phyloP scores from a whole-genome alignment of 2,797 vertebrate genomes.

The Ficedula albicollis region DNA sequence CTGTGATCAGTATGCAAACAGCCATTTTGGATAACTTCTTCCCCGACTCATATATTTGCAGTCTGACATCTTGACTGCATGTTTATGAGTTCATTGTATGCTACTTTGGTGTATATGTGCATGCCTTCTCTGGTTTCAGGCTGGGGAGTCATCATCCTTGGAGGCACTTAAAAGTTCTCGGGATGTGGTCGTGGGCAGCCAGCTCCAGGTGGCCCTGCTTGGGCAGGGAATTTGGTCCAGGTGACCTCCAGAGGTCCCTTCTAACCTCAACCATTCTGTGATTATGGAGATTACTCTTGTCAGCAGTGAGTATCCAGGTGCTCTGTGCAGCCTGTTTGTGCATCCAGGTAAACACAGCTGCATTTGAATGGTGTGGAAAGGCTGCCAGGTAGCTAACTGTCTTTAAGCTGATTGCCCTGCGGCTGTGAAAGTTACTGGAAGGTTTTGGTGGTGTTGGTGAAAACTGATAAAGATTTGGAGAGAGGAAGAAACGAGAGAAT shows the following conservation, averaged over 20 bases:
- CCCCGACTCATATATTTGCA: rapidly evolving
- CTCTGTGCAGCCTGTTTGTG: not conserved
- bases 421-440: not conserved
- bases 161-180: not conserved
- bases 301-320: not conserved
- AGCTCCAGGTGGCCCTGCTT: not conserved
- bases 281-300: not conserved
- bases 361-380: not conserved
- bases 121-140: not conserved
- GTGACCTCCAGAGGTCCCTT: not conserved
- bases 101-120: not conserved
- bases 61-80: not conserved
- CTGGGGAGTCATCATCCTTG: not conserved
- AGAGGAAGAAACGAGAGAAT: not conserved
- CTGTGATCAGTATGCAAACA: not conserved
- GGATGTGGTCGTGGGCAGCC: not conserved
- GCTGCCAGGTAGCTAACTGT: not conserved
- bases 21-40: not conserved
- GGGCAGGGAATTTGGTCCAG: not conserved
- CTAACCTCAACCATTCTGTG: not conserved
- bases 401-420: not conserved
- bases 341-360: not conserved
- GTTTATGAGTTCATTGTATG: not conserved
- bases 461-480: not conserved
- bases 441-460: not conserved